Base-by-base conservation (phyloP, 2,888 invertebrate species). In the Drosophila ochracea region DNA sequence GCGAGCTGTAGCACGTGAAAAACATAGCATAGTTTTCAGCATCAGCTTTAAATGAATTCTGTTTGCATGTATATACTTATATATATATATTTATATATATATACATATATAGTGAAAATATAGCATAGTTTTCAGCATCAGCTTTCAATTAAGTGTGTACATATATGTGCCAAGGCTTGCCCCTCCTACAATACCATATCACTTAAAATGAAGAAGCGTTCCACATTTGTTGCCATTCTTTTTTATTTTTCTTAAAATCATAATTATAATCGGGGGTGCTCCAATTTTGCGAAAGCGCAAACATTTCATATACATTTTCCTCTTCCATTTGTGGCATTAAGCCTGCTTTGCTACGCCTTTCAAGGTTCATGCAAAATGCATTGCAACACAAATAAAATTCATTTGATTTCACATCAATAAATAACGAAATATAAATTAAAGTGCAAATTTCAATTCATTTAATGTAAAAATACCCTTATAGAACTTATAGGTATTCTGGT, bases 1-100 rank as follows among this genome's bases (percentile, higher is more conserved):
- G 35, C 47, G 57, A 57, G 57, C n/a, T 4, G 16, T 13, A 68
- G 73, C 81, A 80, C 73, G 78, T 80, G 78, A 80, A 68, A 72
- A 69, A 57, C 73, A 58, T 66, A 63, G 89, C 80, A 75, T 76
- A 80, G 82, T 80, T 75, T 69, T 60, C 50, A 74, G 80, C 72
- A 55, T 43, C 80, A 73, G 80, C 74, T 82, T 84, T 80, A 76
- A 78, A 82, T 84, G 87, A 74, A 89, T 84, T 80, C 73, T 52
- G 53, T 66, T 58, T 39, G 49, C 61, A 11, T 66, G 10, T n/a
- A 39, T 54, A 16, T 28, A 21, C 52, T 13, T 33, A 31, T 57
- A 33, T 39, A 33, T 35, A 31, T 31, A 31, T 31, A 9, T 21
- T 25, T 57, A 43, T n/a, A 13, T 5, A 6, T 1, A 21, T 21